A percentile compares a stretch with the other conserved stretches of the same genome.
Evolutionary conservation across 2,113 vertebrate species (phyloP).

Genomic region (Okapia johnstoni): DNA sequence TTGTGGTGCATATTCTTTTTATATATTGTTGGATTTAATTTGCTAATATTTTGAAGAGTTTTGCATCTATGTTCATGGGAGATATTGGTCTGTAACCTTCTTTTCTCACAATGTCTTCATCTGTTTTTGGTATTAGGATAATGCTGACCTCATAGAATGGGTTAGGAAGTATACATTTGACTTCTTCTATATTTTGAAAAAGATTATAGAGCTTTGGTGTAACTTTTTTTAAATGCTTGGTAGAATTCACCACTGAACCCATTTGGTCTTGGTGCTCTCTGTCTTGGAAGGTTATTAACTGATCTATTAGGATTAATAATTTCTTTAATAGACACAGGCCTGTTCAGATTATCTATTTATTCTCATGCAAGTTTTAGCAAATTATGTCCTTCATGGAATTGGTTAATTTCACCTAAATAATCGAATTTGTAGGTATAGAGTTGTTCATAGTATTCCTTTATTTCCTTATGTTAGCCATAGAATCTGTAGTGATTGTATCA

Average conservation of each 20-base stretch:
- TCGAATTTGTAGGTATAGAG: background rate
- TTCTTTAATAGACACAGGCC: background rate
- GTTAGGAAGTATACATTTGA: background rate
- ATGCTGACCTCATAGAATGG: background rate
- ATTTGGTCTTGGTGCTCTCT: background rate
- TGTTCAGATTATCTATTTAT: background rate
- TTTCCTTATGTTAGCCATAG: background rate
- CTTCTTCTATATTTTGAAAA: background rate
- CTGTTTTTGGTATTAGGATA: background rate
- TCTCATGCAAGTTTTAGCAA: background rate
- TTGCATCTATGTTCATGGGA: background rate
- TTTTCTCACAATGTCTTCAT: background rate
- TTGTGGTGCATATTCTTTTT: background rate
- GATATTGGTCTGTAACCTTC: background rate
- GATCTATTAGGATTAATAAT: background rate
- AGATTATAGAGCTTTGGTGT: background rate
- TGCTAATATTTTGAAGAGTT: background rate
- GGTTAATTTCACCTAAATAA: background rate
- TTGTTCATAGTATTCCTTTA: background rate
- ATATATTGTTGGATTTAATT: background rate
- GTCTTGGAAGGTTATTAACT: background rate
- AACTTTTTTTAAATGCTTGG: background rate
- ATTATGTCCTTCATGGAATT: background rate
- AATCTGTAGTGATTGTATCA: background rate
- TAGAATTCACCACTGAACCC: background rate